Evolutionary conservation across 2,888 invertebrate species (phyloP), one percentile per base, ranked within the genome.

Genomic region (Mactromeris polynyma): DNA sequence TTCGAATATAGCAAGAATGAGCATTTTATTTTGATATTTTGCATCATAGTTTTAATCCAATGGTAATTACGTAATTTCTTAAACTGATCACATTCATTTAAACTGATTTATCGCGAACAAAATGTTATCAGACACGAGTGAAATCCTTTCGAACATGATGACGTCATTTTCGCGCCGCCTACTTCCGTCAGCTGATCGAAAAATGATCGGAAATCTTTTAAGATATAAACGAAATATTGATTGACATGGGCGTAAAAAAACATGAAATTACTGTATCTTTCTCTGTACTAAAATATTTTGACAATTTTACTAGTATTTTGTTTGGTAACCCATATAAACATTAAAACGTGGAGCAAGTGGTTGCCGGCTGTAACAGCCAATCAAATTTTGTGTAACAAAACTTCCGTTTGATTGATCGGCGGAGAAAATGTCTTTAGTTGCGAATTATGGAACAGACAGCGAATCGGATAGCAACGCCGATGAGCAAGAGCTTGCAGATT

Each of bases 101-200:
- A 26, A n/a, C 58, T 9, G 58, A 26, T 64, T 64, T 64, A 26
- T 26, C 58, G 11, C 0, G 11, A 26, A 64, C 9, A 26, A 64
- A 64, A 64, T 64, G 9, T 26, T 26, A 26, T n/a, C 11, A n/a
- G 6, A 6, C 58, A 51, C n/a, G 11, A 46, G 6, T 1, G 38
- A 14, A 58, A 80, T 77, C 89, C 89, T 81, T 89, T 84, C 69
- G 40, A 21, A 42, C 21, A 38, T 33, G 42, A 69, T 54, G 78
- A 86, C 82, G 58, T 83, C 78, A 38, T 77, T 46, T 77, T 83
- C 89, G 93, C 94, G 95, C 94, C 95, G 93, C 93, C 95, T 95
- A 95, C 93, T 93, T 95, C 95, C 95, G 95, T 95, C 96, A 96
- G 96, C 96, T 96, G 96, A 95, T 95, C 93, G 93, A 86, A 81